These are phyloP conservation scores for Aptenodytes forsteri DNA, from an alignment of 2,113 vertebrate genomes.

Conservation along the genomic window DNA sequence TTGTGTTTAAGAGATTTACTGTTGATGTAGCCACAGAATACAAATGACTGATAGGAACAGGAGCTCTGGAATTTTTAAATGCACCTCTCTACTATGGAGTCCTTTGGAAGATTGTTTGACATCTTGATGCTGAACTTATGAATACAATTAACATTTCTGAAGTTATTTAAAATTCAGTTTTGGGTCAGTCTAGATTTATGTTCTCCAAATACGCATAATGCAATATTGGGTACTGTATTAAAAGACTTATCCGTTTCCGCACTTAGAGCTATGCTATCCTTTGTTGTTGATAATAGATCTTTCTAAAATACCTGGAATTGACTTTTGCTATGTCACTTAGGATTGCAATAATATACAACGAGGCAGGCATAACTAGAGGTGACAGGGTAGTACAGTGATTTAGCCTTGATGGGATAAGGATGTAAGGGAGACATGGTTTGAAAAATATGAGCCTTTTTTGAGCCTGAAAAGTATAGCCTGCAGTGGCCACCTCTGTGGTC, in stretches of 20 bases:
- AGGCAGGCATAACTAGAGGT: not conserved
- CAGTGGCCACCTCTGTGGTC: not conserved
- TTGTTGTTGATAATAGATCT: not conserved
- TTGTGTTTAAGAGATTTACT: not conserved
- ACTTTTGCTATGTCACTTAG: not conserved
- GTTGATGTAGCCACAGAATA: not conserved
- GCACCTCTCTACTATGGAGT: not conserved
- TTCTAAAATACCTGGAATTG: not conserved
- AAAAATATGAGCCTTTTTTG: not conserved
- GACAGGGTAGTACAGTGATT: not conserved
- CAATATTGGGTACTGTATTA: not conserved
- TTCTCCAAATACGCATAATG: not conserved
- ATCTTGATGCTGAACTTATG: not conserved
- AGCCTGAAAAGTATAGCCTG: not conserved
- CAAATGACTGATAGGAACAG: not conserved
- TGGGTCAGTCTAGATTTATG: not conserved
- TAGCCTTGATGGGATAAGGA: not conserved
- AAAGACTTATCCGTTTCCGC: not conserved
- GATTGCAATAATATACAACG: not conserved
- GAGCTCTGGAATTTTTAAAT: not conserved
- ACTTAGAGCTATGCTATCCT: not conserved
- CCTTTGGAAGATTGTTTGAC: not conserved
- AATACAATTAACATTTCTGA: slow-evolving; percentile 26
- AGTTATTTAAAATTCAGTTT: not conserved
- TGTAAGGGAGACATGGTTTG: not conserved